Evolutionary conservation across 2,797 vertebrate genomes (phyloP).

Genomic region (Hydrocynus forskahlii): DNA sequence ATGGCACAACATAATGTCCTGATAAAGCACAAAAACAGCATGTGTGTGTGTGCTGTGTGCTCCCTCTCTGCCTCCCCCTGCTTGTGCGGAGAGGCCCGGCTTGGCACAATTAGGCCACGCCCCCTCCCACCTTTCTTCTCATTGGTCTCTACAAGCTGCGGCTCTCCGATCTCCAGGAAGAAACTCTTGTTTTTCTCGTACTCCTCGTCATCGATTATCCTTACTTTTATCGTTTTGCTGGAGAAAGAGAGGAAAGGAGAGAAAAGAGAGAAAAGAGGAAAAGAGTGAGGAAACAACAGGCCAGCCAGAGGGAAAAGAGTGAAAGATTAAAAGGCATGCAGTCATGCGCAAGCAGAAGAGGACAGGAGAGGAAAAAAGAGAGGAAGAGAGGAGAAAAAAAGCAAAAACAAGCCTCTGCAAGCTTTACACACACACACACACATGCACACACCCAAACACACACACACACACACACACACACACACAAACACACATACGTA

Average conservation of each 20-base stretch:
- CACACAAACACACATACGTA: constrained; percentile 13
- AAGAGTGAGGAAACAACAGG: constrained; percentile 73
- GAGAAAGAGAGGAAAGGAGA: constrained; percentile 78
- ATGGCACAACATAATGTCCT: no score
- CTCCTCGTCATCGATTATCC: constrained; percentile 97
- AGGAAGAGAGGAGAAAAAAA: background rate
- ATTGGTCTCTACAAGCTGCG: constrained; percentile 94
- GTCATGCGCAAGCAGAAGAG: constrained; percentile 42
- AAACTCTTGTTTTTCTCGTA: constrained; percentile 99
- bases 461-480: no score
- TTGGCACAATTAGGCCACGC: constrained; percentile 57
- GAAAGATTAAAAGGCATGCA: constrained; percentile 53
- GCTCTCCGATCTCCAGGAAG: constrained; percentile 97
- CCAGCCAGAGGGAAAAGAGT: constrained; percentile 50
- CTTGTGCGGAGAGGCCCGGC: constrained; percentile 62
- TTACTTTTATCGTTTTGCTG: constrained; percentile 99
- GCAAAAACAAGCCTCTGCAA: background rate
- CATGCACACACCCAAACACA: no score
- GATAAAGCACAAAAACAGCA: no score
- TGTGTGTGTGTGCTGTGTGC: background rate
- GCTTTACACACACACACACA: no score
- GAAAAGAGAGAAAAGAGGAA: constrained; percentile 79
- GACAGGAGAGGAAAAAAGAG: background rate
- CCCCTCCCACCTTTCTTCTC: constrained; percentile 94
- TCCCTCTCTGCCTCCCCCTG: constrained; percentile 36